phyloP scores from a whole-genome alignment of 2,113 vertebrate genomes.

The Hiodon alosoides region DNA sequence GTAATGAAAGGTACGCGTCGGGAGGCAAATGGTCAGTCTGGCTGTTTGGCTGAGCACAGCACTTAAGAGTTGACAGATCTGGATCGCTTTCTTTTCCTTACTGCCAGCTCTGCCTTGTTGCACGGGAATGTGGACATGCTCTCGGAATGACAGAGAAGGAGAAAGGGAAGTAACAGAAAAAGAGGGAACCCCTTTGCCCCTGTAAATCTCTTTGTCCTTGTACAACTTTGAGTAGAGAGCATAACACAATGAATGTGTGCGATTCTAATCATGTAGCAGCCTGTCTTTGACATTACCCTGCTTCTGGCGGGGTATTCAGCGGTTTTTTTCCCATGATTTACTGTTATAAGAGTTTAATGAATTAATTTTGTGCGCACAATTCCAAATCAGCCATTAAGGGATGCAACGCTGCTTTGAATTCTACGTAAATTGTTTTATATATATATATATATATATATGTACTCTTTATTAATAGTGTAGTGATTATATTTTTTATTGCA shows the following conservation, averaged over 20 bases:
- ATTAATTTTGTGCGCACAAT: too few relatives aligned
- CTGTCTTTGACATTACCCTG: neutral
- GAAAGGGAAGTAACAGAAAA: constrained; percentile 10
- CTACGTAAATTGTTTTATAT: too few relatives aligned
- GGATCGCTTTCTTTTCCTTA: neutral
- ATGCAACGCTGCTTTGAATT: too few relatives aligned
- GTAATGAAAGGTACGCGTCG: neutral
- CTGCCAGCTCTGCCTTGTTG: constrained; percentile 35
- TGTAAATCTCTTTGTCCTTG: too few relatives aligned
- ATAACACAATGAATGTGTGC: neutral
- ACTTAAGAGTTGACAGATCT: neutral
- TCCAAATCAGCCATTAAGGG: too few relatives aligned
- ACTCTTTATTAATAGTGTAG: too few relatives aligned
- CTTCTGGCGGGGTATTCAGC: too few relatives aligned
- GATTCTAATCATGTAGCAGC: neutral
- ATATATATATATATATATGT: too few relatives aligned
- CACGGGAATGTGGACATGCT: constrained; percentile 42
- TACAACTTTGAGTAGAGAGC: too few relatives aligned
- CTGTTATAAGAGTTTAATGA: neutral
- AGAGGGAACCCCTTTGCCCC: neutral
- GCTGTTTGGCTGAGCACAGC: neutral
- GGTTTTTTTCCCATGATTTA: too few relatives aligned
- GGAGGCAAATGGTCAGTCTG: neutral
- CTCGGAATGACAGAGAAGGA: neutral
- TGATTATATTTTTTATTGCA: too few relatives aligned